Evolutionary conservation across 2,888 invertebrate species (phyloP), one percentile per base, ranked within the genome.

Genomic region (Chironomus riparius): DNA sequence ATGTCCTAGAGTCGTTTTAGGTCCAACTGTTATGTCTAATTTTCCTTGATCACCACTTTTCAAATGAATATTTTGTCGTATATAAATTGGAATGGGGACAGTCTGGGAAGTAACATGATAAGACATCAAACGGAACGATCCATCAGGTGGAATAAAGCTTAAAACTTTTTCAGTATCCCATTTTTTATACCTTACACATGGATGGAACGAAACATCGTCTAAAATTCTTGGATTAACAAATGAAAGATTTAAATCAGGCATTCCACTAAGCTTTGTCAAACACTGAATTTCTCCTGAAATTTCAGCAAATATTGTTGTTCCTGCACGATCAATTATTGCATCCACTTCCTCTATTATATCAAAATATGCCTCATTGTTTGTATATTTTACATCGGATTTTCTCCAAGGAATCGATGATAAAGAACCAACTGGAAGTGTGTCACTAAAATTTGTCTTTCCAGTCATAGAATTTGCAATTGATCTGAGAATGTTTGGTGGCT

Each of bases 261-360:
- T 98, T 65, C 99, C 99, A 82, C 95, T 95, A 77, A 99, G 85
- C 85, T 98, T 99, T 78, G 98, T 97, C 81, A 97, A 95, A 83
- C 98, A 98, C 82, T 99, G 98, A 84, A 99, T 94, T 97, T 97
- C 97, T 83, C 99, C 99, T 84, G 98, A 98, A 81, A 99, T 98
- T 87, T 99, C 98, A n/a, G 97, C 96, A 84, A 95, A 97, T 0
- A 99, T 97, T 0, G 97, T 97, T 7, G 95, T 92, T 10, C 99
- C 99, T 78, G 94, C 92, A 85, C 95, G 97, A 85, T 99, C 99
- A 80, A 99, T 96, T 79, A 99, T 99, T 13, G 98, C 98, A 86
- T 99, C 99, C 2, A 99, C 95, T 87, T 98, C 98, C 85, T 99
- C 99, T 69, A 98, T 93, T 2, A 98, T 96, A 87, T 99, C 99